phyloP scores from a whole-genome alignment of 35 echinoderm and acorn worm genomes.

The Hemicentrotus pulcherrimus region DNA sequence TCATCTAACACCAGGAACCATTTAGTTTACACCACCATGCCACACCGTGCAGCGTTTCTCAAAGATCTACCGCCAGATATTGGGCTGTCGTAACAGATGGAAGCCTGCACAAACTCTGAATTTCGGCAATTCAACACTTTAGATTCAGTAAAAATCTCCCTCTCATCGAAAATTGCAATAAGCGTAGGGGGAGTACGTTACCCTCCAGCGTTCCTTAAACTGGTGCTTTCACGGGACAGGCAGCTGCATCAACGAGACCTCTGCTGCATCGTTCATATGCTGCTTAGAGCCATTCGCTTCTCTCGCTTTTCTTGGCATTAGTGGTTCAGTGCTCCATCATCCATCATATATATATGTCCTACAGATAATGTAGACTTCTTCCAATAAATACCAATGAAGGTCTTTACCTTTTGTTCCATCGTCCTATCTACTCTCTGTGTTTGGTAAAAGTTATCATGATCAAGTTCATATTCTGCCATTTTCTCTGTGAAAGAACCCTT shows the following conservation, averaged over 20 bases:
- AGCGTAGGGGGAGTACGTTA: not conserved
- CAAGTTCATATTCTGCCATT: too few relatives aligned
- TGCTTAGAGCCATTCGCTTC: not conserved
- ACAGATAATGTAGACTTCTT: not conserved
- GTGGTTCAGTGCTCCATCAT: not conserved
- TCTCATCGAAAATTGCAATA: not conserved
- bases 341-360: not conserved
- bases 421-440: too few relatives aligned
- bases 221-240: not conserved
- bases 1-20: not conserved
- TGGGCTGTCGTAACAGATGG: not conserved
- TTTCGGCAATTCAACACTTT: conserved; percentile 1
- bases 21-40: not conserved
- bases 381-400: too few relatives aligned
- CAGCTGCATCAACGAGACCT: not conserved
- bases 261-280: not conserved
- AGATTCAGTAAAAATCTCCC: not conserved
- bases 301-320: conserved; percentile 7
- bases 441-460: too few relatives aligned
- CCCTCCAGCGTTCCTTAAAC: conserved; percentile 8
- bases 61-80: conserved; percentile 1
- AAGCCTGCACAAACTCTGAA: not conserved
- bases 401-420: too few relatives aligned
- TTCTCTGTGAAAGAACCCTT: too few relatives aligned
- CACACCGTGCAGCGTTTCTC: not conserved